Percentiles rank a stretch among this genome's conserved stretches.
These are phyloP conservation scores for Microcebus tavaratra DNA, from an alignment of 2,113 vertebrate genomes.

Conservation along the genomic window DNA sequence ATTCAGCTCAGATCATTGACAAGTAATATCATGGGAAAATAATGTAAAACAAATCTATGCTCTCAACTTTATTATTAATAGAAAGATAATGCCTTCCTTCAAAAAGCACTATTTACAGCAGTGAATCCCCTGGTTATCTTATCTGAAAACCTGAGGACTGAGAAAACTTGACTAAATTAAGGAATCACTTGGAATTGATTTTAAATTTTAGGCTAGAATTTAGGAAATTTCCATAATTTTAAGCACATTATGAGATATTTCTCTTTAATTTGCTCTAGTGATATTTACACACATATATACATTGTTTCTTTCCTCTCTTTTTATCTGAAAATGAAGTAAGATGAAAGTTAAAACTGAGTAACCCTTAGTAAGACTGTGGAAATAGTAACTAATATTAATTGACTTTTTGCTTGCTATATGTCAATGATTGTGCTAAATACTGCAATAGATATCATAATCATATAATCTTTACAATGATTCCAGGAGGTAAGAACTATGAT, in stretches of 20 bases:
- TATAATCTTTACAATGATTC: slow-evolving; percentile 13
- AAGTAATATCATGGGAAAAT: slow-evolving; percentile 64
- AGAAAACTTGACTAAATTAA: slow-evolving; percentile 13
- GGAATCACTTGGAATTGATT: background rate
- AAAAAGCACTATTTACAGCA: background rate
- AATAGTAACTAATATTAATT: background rate
- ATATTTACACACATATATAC: background rate
- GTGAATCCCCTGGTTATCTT: background rate
- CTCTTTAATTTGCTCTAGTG: background rate
- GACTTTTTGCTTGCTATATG: background rate
- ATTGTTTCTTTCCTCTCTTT: background rate
- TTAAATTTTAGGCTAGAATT: slow-evolving; percentile 19
- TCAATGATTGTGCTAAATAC: background rate
- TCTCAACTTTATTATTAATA: slow-evolving; percentile 18
- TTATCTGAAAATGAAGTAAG: slow-evolving; percentile 5
- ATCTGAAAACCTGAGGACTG: background rate
- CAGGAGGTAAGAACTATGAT: background rate
- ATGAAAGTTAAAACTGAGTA: background rate
- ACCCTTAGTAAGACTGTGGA: background rate
- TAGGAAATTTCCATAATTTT: background rate
- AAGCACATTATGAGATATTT: background rate
- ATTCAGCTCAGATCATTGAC: slow-evolving; percentile 64
- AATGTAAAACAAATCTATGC: slow-evolving; percentile 55
- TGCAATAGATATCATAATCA: background rate
- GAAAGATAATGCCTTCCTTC: slow-evolving; percentile 35